Percentiles rank a stretch among this genome's conserved stretches.
phyloP scores from a whole-genome alignment of 2,113 vertebrate species.

The Epinephelus moara region DNA sequence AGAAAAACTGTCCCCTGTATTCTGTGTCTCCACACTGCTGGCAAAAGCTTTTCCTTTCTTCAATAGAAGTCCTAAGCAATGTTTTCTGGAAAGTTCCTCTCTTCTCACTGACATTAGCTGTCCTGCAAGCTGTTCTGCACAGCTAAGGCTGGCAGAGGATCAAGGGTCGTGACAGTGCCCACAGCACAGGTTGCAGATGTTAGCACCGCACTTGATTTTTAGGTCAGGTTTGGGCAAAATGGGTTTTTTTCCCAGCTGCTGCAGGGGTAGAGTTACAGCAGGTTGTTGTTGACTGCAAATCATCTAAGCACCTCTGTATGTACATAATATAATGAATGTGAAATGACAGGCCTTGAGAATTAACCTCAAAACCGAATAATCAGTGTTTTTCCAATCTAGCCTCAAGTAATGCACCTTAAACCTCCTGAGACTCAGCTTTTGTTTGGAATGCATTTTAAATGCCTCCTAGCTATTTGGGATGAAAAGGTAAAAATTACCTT shows the following conservation, averaged over 20 bases:
- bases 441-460: no score
- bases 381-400: no score
- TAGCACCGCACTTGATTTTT: slow-evolving; percentile 2
- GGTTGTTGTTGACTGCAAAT: background rate
- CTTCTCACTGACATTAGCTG: background rate
- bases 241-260: background rate
- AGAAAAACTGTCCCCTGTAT: slow-evolving; percentile 11
- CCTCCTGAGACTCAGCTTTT: no score
- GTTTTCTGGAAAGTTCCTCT: slow-evolving; percentile 29
- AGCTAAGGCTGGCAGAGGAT: slow-evolving; percentile 27
- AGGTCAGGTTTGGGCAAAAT: background rate
- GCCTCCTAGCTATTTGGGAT: no score
- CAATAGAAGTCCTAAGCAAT: background rate
- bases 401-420: background rate
- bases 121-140: slow-evolving; percentile 34
- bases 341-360: background rate
- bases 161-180: slow-evolving; percentile 11
- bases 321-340: background rate
- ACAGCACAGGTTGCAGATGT: slow-evolving; percentile 37
- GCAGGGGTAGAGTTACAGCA: background rate
- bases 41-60: slow-evolving; percentile 32
- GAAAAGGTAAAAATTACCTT: no score
- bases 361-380: no score
- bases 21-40: slow-evolving; percentile 32
- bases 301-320: background rate